Evolutionary conservation across 2,113 vertebrate species (phyloP).

Genomic region (Lagenorhynchus albirostris): DNA sequence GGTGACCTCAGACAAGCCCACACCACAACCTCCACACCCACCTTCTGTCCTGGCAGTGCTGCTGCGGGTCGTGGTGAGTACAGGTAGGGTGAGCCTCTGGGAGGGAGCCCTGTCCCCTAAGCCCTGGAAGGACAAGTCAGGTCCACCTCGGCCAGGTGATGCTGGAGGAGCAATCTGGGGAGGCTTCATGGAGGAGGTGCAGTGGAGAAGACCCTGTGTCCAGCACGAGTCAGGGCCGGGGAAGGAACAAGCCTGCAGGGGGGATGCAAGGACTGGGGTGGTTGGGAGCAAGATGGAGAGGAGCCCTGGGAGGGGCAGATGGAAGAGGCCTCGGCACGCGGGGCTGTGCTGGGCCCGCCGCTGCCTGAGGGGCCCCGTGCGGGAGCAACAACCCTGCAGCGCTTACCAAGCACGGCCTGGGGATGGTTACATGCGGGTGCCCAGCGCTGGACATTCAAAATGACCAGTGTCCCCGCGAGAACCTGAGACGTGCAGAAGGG

Average conservation of each 20-base stretch:
- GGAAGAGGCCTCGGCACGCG: accelerated
- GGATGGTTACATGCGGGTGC: accelerated
- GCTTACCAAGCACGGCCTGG: neutral
- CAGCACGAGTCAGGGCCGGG: accelerated
- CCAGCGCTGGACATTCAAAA: neutral
- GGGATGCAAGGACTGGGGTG: neutral
- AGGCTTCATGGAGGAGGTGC: neutral
- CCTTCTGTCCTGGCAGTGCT: neutral
- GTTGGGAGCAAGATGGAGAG: too few species aligned
- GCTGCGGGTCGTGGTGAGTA: too few species aligned
- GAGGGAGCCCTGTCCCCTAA: neutral
- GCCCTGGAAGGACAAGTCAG: neutral
- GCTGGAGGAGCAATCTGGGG: neutral
- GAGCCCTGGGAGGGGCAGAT: accelerated
- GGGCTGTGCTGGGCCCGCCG: too few species aligned
- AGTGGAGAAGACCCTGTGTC: neutral
- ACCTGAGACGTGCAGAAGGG: neutral
- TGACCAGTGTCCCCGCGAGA: neutral
- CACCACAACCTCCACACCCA: accelerated
- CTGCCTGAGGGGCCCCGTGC: accelerated
- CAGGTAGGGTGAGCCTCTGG: neutral
- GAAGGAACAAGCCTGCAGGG: too few species aligned
- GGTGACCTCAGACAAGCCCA: neutral
- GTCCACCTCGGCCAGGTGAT: neutral
- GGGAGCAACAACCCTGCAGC: accelerated